Percentiles rank a stretch among this genome's conserved stretches.
These are phyloP conservation scores for Orthonychiurus folsomi DNA, from an alignment of 2,888 invertebrate genomes.

Conservation along the genomic window DNA sequence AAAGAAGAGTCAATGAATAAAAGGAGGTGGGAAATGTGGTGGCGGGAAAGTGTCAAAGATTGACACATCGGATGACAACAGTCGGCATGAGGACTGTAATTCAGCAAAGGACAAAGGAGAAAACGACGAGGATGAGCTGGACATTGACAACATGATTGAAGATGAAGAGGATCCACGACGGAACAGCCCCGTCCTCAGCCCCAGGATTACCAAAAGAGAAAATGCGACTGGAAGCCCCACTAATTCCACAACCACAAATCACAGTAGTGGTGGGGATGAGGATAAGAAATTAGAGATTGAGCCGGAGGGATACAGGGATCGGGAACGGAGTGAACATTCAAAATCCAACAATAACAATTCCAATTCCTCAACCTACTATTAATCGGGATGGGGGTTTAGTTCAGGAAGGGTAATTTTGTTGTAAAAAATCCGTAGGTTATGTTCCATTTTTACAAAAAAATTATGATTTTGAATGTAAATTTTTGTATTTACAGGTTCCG, in stretches of 20 bases:
- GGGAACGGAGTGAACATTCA: too few relatives aligned
- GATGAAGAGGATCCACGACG: slow-evolving; percentile 3
- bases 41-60: slow-evolving; percentile 13
- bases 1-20: slow-evolving; percentile 68
- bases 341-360: too few relatives aligned
- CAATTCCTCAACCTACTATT: neutral
- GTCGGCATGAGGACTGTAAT: neutral
- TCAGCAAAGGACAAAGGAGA: neutral
- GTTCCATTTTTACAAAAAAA: neutral
- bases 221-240: too few relatives aligned
- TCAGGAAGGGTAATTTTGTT: neutral
- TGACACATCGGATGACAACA: neutral
- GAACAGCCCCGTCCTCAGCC: neutral
- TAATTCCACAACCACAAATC: neutral
- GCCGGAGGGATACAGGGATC: too few relatives aligned
- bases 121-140: slow-evolving; percentile 4
- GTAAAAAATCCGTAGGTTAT: too few relatives aligned
- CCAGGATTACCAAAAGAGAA: neutral
- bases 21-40: slow-evolving; percentile 17
- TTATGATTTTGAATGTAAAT: slow-evolving; percentile 6
- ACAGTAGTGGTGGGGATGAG: neutral
- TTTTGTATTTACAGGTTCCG: slow-evolving; percentile 13
- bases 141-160: slow-evolving; percentile 7
- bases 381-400: neutral
- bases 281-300: neutral